Percentiles rank a stretch among this genome's conserved stretches.
Conservation (phyloP, 2,113 vertebrate genomes). For the Tor tambroides region DNA sequence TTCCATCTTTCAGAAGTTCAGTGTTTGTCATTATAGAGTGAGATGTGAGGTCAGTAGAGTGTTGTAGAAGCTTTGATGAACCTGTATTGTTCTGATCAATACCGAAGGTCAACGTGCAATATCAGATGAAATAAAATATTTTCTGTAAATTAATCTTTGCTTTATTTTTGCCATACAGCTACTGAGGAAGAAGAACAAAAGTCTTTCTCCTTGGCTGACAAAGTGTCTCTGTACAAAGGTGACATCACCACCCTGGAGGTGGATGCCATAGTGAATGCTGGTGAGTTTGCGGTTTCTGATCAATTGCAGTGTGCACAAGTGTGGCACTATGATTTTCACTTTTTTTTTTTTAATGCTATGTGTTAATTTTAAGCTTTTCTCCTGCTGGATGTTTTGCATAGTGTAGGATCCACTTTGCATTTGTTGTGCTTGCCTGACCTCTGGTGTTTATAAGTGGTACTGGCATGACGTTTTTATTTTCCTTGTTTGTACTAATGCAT, state of each 20-base stretch:
- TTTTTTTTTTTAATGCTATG: too few species aligned
- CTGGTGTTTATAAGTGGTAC: conserved; percentile 63
- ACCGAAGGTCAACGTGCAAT: not conserved
- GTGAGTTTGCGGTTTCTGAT: conserved; percentile 74
- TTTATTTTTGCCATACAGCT: conserved; percentile 63
- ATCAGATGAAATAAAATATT: not conserved
- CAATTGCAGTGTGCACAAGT: conserved; percentile 4
- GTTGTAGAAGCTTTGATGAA: not conserved
- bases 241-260: conserved; percentile 95
- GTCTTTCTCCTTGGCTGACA: conserved; percentile 78
- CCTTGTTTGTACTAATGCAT: not conserved
- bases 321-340: not conserved
- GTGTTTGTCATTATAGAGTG: not conserved
- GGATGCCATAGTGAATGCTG: conserved; percentile 97
- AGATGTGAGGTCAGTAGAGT: not conserved
- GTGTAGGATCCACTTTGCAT: not conserved
- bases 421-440: conserved; percentile 65
- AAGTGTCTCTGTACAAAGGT: conserved; percentile 95
- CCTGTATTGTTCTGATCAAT: not conserved
- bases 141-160: not conserved
- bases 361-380: not conserved
- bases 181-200: conserved; percentile 75
- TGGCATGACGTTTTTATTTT: not conserved
- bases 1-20: not conserved
- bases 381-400: not conserved